Evolutionary conservation across 2,113 vertebrate genomes (phyloP), one percentile per base, ranked within the genome.

Genomic region (Lamprotornis superbus): DNA sequence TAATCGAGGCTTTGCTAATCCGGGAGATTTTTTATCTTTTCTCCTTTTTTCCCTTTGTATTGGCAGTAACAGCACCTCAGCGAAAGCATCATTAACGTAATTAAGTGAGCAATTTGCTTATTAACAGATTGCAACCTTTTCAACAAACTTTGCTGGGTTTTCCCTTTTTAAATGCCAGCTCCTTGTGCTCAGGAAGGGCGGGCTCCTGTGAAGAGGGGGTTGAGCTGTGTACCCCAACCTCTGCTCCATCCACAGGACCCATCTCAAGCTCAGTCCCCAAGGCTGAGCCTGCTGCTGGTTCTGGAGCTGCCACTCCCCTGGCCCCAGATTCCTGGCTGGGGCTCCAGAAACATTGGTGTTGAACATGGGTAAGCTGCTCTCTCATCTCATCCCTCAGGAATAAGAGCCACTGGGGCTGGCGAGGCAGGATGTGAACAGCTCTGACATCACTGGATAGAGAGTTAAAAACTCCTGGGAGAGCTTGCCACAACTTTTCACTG

Each of bases 31-130:
- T 77, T 87, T 18, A 35, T n/a, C 13, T 65, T 59, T 77, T 44
- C 16, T 39, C 30, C 9, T 19, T 52, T 78, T 40, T n/a, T 8
- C 49, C 28, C 28, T 89, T 75, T 86, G 10, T 77, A 50, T 67
- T 63, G 52, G 56, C 89, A 91, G 46, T 70, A 61, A 69, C 20
- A 46, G 40, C 15, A 83, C 73, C 77, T 89, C 55, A 63, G 89
- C 2, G 7, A 89, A 87, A 67, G 39, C 77, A 52, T 61, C 61
- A 82, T 91, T 84, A 87, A 65, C 6, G 17, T 55, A 94, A 95
- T 78, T 93, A 95, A 94, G 60, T n/a, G 74, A 93, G 81, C 69
- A 82, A 78, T 82, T 95, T 84, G 11, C 87, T 93, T 71, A 89
- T 94, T 93, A 91, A 91, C 61, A 82, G 73, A 87, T 75, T 84